These are phyloP conservation scores for Strix aluco DNA, from an alignment of 2,113 vertebrate genomes.

Conservation along the genomic window DNA sequence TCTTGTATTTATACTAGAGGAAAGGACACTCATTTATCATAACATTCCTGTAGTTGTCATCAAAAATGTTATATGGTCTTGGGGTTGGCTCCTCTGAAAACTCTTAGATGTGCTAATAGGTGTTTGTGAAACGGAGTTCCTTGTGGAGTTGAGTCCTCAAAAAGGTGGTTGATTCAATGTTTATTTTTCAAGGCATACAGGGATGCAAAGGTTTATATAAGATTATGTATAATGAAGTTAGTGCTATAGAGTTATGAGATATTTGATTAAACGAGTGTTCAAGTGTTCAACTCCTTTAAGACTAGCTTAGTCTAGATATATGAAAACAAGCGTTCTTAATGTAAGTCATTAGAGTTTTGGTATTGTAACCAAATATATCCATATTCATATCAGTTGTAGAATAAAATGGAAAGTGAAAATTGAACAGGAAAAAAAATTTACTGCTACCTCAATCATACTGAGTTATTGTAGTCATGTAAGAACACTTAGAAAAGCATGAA, in stretches of 20 bases:
- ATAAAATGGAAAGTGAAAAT: conserved; percentile 36
- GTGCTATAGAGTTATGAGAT: background rate
- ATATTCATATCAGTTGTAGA: background rate
- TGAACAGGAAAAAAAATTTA: conserved; percentile 36
- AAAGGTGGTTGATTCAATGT: background rate
- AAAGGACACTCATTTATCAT: background rate
- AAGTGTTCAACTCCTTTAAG: conserved; percentile 15
- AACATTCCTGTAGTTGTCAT: background rate
- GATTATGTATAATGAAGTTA: background rate
- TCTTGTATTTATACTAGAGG: background rate
- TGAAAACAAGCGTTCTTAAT: background rate
- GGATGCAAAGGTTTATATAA: conserved; percentile 11
- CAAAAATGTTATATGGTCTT: background rate
- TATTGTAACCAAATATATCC: background rate
- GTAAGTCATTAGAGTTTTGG: background rate
- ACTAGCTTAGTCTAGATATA: background rate
- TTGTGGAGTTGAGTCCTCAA: background rate
- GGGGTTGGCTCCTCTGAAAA: background rate
- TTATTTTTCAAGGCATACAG: conserved; percentile 1
- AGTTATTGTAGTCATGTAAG: conserved; percentile 50
- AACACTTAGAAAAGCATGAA: conserved; percentile 47
- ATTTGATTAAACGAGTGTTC: background rate
- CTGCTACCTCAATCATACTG: conserved; percentile 28
- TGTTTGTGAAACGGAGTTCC: background rate
- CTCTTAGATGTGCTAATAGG: background rate